Conservation (phyloP, 2,797 vertebrate species). For the Periparus ater region DNA sequence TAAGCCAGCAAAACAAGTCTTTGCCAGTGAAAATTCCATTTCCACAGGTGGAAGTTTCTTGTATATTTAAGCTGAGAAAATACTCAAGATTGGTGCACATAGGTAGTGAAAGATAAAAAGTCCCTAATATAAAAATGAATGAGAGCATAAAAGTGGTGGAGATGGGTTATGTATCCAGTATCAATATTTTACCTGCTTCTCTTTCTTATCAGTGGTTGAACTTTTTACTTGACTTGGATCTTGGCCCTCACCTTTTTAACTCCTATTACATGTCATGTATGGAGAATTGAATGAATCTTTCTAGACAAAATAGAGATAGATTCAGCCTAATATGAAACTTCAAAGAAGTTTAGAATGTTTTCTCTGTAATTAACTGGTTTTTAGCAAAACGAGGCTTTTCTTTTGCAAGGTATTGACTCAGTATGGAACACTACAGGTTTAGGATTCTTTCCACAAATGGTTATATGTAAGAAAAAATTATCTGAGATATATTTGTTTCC, state of each 20-base stretch:
- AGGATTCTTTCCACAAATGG: neutral
- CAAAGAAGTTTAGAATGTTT: neutral
- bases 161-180: neutral
- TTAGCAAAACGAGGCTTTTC: neutral
- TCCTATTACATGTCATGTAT: neutral
- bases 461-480: neutral
- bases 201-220: neutral
- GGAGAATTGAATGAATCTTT: neutral
- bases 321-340: neutral
- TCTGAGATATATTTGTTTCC: neutral
- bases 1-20: neutral
- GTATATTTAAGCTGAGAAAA: neutral
- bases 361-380: neutral
- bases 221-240: neutral
- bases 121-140: neutral
- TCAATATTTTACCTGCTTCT: neutral
- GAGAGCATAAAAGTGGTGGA: neutral
- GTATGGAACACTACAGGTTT: neutral
- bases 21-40: neutral
- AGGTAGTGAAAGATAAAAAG: neutral
- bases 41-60: neutral
- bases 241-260: neutral
- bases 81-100: neutral
- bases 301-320: neutral
- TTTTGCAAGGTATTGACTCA: neutral